Base-by-base conservation (phyloP, 1,140 invertebrate species). In the Hycleus phaleratus region DNA sequence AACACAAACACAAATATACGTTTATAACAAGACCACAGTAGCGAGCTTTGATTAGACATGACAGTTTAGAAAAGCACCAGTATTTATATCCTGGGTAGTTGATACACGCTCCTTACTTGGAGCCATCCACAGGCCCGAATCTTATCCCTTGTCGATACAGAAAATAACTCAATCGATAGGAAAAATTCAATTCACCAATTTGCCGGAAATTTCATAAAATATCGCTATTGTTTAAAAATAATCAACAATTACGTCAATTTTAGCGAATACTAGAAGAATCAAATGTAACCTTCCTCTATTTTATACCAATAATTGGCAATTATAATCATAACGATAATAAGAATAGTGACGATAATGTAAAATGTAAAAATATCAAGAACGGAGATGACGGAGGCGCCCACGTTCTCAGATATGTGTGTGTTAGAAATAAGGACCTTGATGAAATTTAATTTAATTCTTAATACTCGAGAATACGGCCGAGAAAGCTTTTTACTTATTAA, bases 41-140 rank as follows among this genome's bases (percentile, higher is more conserved):
- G 38, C 42, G 32, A 32, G 51, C 51, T 58, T 58, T 58, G 56
- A 58, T 58, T 52, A 52, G 49, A 47, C 49, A 45, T 58, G 56
- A 58, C 56, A 58, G 56, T 53, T 53, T 44, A 46, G 50, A 48
- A 49, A 58, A 49, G 56, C 56, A 50, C 56, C 46, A 32, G 56
- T 58, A 58, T 58, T 58, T 58, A 58, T 58, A 58, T 58, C 56
- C 45, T 44, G 26, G 43, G 49, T 32, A 58, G 56, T 58, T 58
- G 56, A 58, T 58, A 50, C 51, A 46, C 56, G 56, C 56, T 58
- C 56, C 56, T 58, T 58, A 58, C 56, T 58, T 58, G 56, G 56
- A 46, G 56, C 49, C 49, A 46, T 43, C 48, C 51, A 46, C 51
- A 32, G 32, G 4, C 4, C 32, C 4, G 32, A 32, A 32, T 32